phyloP scores from a whole-genome alignment of 2,888 invertebrate species.

The Monopis laevigella region DNA sequence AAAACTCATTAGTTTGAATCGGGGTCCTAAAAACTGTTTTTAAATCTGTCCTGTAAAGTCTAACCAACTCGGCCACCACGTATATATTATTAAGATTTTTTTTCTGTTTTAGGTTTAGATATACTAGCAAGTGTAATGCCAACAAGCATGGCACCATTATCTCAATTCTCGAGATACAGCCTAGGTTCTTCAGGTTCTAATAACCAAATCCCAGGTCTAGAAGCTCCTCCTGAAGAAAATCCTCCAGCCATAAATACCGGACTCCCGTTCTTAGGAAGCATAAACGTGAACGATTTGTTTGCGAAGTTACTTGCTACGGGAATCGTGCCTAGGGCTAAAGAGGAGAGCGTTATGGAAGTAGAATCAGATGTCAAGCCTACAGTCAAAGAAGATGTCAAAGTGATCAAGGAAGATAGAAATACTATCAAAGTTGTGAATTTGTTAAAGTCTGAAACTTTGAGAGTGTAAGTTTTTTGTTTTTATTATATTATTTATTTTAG shows the following conservation, averaged over 20 bases:
- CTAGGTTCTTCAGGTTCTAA: constrained; percentile 35
- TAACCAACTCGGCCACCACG: too few relatives aligned
- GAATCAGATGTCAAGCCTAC: constrained; percentile 1
- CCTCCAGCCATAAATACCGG: constrained; percentile 24
- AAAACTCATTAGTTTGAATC: too few relatives aligned
- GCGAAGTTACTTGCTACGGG: constrained; percentile 87
- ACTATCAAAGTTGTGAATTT: constrained; percentile 73
- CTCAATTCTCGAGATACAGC: constrained; percentile 63
- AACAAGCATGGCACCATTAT: constrained; percentile 65
- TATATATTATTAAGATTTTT: too few relatives aligned
- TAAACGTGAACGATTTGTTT: constrained; percentile 85
- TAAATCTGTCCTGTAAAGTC: too few relatives aligned
- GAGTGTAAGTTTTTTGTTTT: constrained; percentile 64
- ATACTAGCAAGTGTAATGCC: constrained; percentile 73
- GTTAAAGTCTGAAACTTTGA: constrained; percentile 75
- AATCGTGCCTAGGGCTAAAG: constrained; percentile 56
- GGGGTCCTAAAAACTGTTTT: too few relatives aligned
- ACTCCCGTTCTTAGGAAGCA: constrained; percentile 37
- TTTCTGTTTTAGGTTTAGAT: constrained; percentile 60
- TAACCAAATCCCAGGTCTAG: constrained; percentile 48
- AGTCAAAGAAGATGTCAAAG: constrained; percentile 25
- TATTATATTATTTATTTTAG: too few relatives aligned
- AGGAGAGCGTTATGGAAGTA: neutral
- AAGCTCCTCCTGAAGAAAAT: constrained; percentile 37
- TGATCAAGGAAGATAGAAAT: constrained; percentile 35